phyloP scores from a whole-genome alignment of 1,140 invertebrate genomes.

The Drosophila lowei region DNA sequence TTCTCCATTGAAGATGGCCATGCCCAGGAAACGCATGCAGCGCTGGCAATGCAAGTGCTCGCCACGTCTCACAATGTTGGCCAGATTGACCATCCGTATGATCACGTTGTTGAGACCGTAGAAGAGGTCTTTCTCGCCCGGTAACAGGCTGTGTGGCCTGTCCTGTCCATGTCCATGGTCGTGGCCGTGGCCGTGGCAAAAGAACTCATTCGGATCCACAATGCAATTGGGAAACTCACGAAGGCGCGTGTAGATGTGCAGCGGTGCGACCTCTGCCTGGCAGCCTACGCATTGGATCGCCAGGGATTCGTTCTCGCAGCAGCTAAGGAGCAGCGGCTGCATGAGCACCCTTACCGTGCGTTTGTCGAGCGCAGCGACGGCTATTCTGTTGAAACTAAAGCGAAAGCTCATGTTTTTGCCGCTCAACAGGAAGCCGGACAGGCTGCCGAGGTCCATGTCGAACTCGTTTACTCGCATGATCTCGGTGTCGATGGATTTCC shows the following conservation, averaged over 20 bases:
- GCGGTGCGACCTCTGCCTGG: constrained; percentile 23
- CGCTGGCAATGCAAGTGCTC: constrained; percentile 64
- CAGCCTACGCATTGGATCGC: constrained; percentile 49
- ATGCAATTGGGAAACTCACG: constrained; percentile 70
- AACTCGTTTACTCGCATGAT: constrained; percentile 41
- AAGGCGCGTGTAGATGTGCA: constrained; percentile 34
- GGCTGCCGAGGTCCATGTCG: constrained; percentile 53
- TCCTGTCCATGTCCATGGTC: background rate
- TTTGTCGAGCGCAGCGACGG: constrained; percentile 38
- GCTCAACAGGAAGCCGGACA: constrained; percentile 40
- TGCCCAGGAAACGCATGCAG: constrained; percentile 62
- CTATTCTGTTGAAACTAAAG: constrained; percentile 57
- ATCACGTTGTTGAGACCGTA: constrained; percentile 70
- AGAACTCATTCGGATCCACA: constrained; percentile 71
- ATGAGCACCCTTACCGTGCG: constrained; percentile 14
- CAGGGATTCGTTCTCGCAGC: constrained; percentile 18
- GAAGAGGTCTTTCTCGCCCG: constrained; percentile 49
- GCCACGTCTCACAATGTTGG: constrained; percentile 14
- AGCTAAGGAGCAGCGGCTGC: constrained; percentile 15
- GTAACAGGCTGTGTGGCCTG: constrained; percentile 38
- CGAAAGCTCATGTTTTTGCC: constrained; percentile 53
- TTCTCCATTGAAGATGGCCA: constrained; percentile 34
- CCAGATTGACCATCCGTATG: constrained; percentile 36
- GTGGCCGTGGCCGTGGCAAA: constrained; percentile 63
- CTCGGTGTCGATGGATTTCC: constrained; percentile 3